phyloP scores from a whole-genome alignment of 92 coral and sea anemone species.

The Heliopora coerulea region DNA sequence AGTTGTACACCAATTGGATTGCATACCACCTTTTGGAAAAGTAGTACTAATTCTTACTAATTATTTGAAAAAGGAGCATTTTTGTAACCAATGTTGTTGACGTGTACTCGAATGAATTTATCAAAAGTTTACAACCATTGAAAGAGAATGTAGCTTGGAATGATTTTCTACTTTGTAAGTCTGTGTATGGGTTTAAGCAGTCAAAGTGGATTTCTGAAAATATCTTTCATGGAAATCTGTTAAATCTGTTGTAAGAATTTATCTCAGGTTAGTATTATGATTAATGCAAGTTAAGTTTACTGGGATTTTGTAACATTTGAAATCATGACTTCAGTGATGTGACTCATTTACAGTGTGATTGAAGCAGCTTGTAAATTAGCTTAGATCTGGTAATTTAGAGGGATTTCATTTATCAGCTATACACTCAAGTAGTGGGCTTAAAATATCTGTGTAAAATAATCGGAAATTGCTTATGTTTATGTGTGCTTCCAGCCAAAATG shows the following conservation, averaged over 20 bases:
- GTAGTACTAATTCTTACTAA: background rate
- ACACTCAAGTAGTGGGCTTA: too few species aligned
- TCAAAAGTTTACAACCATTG: too few species aligned
- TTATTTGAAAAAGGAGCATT: constrained; percentile 2
- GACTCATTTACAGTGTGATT: too few species aligned
- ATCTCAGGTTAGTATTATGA: background rate
- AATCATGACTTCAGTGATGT: too few species aligned
- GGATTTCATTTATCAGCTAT: too few species aligned
- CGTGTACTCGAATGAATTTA: background rate
- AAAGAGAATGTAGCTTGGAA: too few species aligned
- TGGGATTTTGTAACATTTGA: too few species aligned
- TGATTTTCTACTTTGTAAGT: background rate
- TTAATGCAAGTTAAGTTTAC: background rate
- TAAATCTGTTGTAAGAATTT: background rate
- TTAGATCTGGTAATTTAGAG: too few species aligned
- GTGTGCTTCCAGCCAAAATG: background rate
- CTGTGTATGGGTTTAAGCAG: constrained; percentile 1
- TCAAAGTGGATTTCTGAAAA: constrained; percentile 12
- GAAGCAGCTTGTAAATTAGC: too few species aligned
- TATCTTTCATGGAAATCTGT: constrained; percentile 8
- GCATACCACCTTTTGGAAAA: background rate
- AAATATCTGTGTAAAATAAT: too few species aligned
- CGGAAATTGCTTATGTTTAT: background rate
- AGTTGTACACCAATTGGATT: background rate
- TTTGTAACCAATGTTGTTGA: background rate